Conservation (phyloP, 2,797 vertebrate species). For the Chelmon rostratus region DNA sequence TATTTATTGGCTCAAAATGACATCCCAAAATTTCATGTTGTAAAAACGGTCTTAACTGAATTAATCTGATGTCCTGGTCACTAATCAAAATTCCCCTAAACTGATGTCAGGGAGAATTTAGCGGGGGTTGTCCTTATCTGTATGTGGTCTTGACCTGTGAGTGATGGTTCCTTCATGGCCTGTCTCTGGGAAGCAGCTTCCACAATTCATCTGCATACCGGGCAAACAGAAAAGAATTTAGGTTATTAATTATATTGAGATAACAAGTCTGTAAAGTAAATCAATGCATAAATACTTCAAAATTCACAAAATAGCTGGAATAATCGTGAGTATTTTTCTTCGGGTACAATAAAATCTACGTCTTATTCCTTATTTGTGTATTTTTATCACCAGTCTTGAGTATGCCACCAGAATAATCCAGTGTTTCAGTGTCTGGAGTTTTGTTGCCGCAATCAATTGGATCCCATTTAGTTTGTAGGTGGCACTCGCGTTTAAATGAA, state of each 20-base stretch:
- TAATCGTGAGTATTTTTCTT: background rate
- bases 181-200: slow-evolving; percentile 45
- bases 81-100: slow-evolving; percentile 54
- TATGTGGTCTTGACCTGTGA: slow-evolving; percentile 61
- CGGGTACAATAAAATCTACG: background rate
- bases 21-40: slow-evolving; percentile 82
- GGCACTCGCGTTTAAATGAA: background rate
- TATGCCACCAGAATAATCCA: background rate
- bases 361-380: background rate
- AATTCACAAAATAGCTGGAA: background rate
- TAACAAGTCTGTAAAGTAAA: background rate
- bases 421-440: background rate
- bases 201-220: background rate
- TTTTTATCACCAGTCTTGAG: background rate
- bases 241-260: background rate
- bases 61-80: slow-evolving; percentile 72
- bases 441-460: background rate
- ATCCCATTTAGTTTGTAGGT: slow-evolving; percentile 5
- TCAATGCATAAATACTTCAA: background rate
- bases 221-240: too few relatives aligned
- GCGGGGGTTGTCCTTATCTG: slow-evolving; percentile 54
- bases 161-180: slow-evolving; percentile 86
- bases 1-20: slow-evolving; percentile 65
- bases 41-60: slow-evolving; percentile 66
- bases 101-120: slow-evolving; percentile 59